Conservation (phyloP, 2,797 vertebrate genomes). For the Malurus leucopterus region DNA sequence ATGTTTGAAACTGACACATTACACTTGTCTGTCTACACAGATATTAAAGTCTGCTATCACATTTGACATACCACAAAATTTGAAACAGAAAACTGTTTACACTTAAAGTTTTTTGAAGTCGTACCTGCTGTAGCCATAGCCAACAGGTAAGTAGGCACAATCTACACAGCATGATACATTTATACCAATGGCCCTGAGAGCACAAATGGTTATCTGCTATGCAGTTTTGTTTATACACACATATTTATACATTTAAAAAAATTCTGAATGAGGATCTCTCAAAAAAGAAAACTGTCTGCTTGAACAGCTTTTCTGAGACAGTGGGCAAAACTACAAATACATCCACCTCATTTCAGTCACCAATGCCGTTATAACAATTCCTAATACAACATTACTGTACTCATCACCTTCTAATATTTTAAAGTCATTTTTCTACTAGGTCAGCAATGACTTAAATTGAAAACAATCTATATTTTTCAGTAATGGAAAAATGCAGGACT, state of each 20-base stretch:
- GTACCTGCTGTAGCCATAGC: slow-evolving; percentile 15
- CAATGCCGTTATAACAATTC: neutral
- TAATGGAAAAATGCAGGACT: neutral
- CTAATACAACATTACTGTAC: neutral
- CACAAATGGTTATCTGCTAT: neutral
- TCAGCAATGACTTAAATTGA: neutral
- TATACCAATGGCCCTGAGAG: neutral
- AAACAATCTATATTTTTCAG: neutral
- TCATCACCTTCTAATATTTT: neutral
- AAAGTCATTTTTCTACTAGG: neutral
- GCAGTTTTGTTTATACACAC: neutral
- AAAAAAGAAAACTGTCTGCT: neutral
- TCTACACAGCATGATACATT: neutral
- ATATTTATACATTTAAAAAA: neutral
- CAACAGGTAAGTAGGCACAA: slow-evolving; percentile 19
- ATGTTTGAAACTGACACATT: neutral
- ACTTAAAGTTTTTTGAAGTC: neutral
- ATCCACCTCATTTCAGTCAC: neutral
- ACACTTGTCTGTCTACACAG: neutral
- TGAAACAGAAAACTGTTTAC: neutral
- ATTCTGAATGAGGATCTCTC: neutral
- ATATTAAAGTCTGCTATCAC: slow-evolving; percentile 15
- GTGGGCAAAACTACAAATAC: neutral
- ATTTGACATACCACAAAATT: slow-evolving; percentile 29
- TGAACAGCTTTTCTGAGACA: slow-evolving; percentile 33